A percentile compares a stretch with the other conserved stretches of the same genome.
These are phyloP conservation scores for Cryptus viduatorius DNA, from an alignment of 2,888 invertebrate species.

Conservation along the genomic window DNA sequence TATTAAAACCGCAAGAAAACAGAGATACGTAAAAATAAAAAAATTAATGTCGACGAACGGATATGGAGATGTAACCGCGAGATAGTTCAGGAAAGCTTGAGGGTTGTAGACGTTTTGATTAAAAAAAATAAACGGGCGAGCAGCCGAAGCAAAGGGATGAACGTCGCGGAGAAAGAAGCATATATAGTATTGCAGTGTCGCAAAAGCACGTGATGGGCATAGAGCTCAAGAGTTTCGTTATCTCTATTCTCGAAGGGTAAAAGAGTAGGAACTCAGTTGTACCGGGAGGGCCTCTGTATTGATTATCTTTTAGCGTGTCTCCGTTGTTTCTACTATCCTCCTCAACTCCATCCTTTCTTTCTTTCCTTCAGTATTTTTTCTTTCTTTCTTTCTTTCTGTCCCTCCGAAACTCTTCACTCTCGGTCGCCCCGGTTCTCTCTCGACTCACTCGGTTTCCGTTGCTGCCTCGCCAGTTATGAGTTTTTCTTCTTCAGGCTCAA, in stretches of 20 bases:
- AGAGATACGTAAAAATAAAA: no score
- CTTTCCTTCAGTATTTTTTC: constrained; percentile 3
- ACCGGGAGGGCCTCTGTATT: constrained; percentile 72
- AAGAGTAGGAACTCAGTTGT: constrained; percentile 30
- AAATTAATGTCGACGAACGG: neutral
- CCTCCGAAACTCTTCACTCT: constrained; percentile 65
- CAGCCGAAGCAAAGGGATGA: constrained; percentile 42
- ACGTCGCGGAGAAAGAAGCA: constrained; percentile 54
- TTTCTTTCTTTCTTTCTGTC: neutral
- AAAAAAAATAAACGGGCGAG: constrained; percentile 1
- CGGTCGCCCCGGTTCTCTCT: constrained; percentile 47
- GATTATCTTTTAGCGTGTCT: constrained; percentile 76
- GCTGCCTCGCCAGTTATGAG: constrained; percentile 55
- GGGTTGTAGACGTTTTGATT: constrained; percentile 28
- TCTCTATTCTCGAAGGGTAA: constrained; percentile 36
- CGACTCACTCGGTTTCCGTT: constrained; percentile 65
- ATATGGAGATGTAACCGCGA: constrained; percentile 45
- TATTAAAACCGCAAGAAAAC: no score
- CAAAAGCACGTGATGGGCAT: constrained; percentile 64
- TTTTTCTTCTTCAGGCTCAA: constrained; percentile 56
- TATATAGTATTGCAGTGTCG: constrained; percentile 49
- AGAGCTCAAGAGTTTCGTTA: constrained; percentile 44
- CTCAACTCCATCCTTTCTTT: constrained; percentile 36
- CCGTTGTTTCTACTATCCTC: constrained; percentile 60
- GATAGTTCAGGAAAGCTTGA: constrained; percentile 41